Base-by-base conservation (phyloP, 2,888 invertebrate species). In the Rotaria sp. region DNA sequence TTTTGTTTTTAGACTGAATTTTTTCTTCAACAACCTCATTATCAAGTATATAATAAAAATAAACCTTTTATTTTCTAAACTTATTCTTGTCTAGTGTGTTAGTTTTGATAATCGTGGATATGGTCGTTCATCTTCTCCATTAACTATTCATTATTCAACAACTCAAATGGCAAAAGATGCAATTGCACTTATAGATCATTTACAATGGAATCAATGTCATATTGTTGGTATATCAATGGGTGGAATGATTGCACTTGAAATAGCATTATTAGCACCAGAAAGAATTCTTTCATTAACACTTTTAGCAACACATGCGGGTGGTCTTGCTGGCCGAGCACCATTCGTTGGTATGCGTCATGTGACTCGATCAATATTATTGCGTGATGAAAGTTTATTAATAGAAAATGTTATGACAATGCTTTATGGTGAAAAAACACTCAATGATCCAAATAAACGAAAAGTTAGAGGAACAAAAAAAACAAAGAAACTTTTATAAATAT, bases 271-370 rank as follows among this genome's bases (percentile, higher is more conserved):
- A 80, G 80, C 80, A 45, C 80, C 80, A 13, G 45, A 45, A 80
- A 38, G 15, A 80, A 80, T 80, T n/a, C 45, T 41, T 45, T 80
- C 80, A 13, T 80, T 80, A 45, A 45, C 80, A 45, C n/a, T 80
- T 15, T 26, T 80, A 45, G 80, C 80, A 13, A 80, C 80, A n/a
- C 80, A 80, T 80, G 80, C 80, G n/a, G 80, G 80, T 45, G 80
- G 80, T n/a, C 7, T 80, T n/a, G 24, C 41, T 15, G 80, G 45
- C 2, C 45, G 18, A 45, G 45, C 45, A 11, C 80, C 80, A n/a
- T 41, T 80, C 2, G 45, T n/a, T 15, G 80, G 80, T 45, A 13
- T 80, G 26, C 11, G 15, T 26, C 80, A 80, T 80, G 45, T 80
- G 8, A 0, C 8, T 5, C 26, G 7, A 45, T 45, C 80, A n/a